These are phyloP conservation scores for Thymallus thymallus DNA, from an alignment of 2,113 vertebrate genomes.

Conservation along the genomic window DNA sequence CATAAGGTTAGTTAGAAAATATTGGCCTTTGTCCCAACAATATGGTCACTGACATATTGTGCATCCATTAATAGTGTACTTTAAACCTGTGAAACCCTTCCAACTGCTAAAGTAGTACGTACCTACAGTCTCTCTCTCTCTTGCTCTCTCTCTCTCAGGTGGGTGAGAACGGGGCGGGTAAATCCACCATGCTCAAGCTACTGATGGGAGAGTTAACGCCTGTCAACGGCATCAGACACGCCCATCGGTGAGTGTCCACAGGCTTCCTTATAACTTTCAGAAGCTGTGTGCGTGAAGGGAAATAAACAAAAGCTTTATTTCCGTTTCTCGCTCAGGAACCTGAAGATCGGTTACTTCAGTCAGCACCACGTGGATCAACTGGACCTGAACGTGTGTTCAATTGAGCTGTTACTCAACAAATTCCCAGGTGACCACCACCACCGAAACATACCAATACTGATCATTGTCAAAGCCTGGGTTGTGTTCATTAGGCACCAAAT, in stretches of 20 bases:
- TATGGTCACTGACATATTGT: too few species aligned
- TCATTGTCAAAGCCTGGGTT: too few species aligned
- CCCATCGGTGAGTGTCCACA: slow-evolving; percentile 81
- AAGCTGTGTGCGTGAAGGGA: too few species aligned
- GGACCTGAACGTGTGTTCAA: slow-evolving; percentile 91
- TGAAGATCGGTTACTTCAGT: slow-evolving; percentile 97
- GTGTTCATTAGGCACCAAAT: too few species aligned
- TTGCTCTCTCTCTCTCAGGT: slow-evolving; percentile 76
- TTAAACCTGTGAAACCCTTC: too few species aligned
- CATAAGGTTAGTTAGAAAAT: too few species aligned
- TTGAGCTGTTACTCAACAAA: slow-evolving; percentile 88
- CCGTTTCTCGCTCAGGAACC: slow-evolving; percentile 74
- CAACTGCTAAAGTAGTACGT: too few species aligned
- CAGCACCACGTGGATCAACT: slow-evolving; percentile 98
- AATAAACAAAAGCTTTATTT: slow-evolving; percentile 5
- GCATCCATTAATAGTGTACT: too few species aligned
- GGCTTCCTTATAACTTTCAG: too few species aligned
- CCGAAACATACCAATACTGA: neutral
- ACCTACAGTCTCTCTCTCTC: neutral
- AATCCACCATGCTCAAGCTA: slow-evolving; percentile 93
- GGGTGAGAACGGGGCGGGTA: slow-evolving; percentile 94
- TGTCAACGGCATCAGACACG: slow-evolving; percentile 84
- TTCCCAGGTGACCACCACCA: slow-evolving; percentile 82
- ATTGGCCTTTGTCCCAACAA: too few species aligned
- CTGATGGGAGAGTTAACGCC: slow-evolving; percentile 92